These are phyloP conservation scores for Temnothorax rugatulus DNA, from an alignment of 2,888 invertebrate genomes.

Conservation along the genomic window DNA sequence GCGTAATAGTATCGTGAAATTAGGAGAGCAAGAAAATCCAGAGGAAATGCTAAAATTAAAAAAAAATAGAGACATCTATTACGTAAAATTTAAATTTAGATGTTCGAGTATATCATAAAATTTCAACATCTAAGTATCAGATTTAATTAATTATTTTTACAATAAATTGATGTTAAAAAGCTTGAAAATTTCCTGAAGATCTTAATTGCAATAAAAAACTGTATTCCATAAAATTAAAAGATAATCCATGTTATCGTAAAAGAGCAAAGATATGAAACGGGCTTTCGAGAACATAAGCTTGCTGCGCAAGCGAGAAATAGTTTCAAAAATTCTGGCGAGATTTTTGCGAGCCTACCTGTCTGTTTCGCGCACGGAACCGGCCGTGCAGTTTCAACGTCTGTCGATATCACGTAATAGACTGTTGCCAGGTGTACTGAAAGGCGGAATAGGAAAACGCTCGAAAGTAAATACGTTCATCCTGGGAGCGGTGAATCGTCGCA, in stretches of 20 bases:
- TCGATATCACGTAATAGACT: constrained; percentile 49
- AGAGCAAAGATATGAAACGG: background rate
- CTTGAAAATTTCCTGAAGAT: background rate
- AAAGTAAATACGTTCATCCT: constrained; percentile 46
- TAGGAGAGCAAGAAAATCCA: background rate
- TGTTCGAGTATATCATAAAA: background rate
- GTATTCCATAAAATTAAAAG: background rate
- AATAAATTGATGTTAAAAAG: background rate
- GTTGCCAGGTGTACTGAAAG: constrained; percentile 37
- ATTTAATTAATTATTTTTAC: constrained; percentile 20
- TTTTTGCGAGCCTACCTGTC: background rate
- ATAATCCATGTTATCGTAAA: background rate
- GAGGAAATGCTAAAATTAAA: background rate
- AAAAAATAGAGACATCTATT: background rate
- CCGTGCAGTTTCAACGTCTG: constrained; percentile 30
- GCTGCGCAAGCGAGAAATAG: background rate
- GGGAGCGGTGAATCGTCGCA: constrained; percentile 38
- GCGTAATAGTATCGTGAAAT: constrained; percentile 1
- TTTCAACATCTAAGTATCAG: background rate
- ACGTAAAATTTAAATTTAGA: constrained; percentile 4
- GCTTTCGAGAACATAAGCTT: background rate
- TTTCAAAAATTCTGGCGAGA: constrained; percentile 30
- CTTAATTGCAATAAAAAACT: background rate
- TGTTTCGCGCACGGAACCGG: constrained; percentile 8
- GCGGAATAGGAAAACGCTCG: constrained; percentile 47